These are phyloP conservation scores for Drosophila subobscura DNA, from an alignment of 1,140 invertebrate species.

Conservation along the genomic window DNA sequence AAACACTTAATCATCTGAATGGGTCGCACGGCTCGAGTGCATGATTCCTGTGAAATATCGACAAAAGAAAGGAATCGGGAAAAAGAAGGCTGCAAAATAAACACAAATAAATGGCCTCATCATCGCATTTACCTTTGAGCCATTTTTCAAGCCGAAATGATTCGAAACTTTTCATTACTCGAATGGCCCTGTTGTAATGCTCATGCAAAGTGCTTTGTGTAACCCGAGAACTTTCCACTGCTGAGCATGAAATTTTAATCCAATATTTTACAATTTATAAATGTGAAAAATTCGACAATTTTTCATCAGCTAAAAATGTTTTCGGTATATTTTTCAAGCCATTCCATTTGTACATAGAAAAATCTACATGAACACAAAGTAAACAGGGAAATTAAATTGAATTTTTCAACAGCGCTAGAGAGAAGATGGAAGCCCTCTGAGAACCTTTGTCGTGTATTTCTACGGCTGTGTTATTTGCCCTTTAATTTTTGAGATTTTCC, in stretches of 20 bases:
- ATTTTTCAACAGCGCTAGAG: constrained; percentile 13
- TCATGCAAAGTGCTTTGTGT: constrained; percentile 3
- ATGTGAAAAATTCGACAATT: constrained; percentile 11
- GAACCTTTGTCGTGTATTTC: neutral
- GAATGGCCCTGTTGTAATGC: constrained; percentile 6
- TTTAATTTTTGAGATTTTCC: constrained; percentile 19
- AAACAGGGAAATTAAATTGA: constrained; percentile 1
- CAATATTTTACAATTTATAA: constrained; percentile 17
- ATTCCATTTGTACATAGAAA: constrained; percentile 20
- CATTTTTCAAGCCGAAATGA: constrained; percentile 39
- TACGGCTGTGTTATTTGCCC: neutral
- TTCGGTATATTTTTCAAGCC: constrained; percentile 28
- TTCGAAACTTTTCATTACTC: constrained; percentile 37
- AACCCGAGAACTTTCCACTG: constrained; percentile 12
- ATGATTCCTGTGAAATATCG: constrained; percentile 41
- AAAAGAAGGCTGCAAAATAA: constrained; percentile 36
- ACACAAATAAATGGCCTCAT: constrained; percentile 53
- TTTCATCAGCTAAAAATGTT: constrained; percentile 21
- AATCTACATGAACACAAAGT: constrained; percentile 3
- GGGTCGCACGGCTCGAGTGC: constrained; percentile 16
- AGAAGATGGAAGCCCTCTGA: neutral
- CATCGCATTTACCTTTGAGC: constrained; percentile 40
- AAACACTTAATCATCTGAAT: constrained; percentile 68
- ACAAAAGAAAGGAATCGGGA: constrained; percentile 35
- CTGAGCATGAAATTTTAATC: constrained; percentile 35